Evolutionary conservation across 2,888 invertebrate genomes (phyloP).

Genomic region (Palloptera scutellata): DNA sequence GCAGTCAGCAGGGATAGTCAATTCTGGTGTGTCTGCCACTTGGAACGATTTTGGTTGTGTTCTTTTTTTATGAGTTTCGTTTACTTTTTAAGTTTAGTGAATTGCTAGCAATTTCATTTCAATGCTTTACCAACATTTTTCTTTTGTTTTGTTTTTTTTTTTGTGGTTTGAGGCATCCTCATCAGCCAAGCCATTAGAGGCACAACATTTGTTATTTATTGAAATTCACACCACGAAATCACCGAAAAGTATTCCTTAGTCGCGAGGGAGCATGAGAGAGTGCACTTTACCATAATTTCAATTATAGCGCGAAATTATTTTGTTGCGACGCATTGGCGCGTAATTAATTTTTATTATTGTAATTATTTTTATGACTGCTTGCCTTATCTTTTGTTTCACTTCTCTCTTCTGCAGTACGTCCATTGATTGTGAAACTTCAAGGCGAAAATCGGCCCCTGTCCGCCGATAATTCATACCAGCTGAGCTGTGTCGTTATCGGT

Average conservation of each 20-base stretch:
- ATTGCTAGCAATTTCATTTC: too few species aligned
- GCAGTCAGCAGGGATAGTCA: too few species aligned
- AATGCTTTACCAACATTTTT: too few species aligned
- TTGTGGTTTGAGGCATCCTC: too few species aligned
- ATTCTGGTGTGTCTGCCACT: too few species aligned
- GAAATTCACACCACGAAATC: too few species aligned
- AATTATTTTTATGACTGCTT: slow-evolving; percentile 28
- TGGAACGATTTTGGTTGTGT: too few species aligned
- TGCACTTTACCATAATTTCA: slow-evolving; percentile 12
- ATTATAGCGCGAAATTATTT: slow-evolving; percentile 33
- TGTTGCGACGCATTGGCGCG: slow-evolving; percentile 31
- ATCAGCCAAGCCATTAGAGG: too few species aligned
- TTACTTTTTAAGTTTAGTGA: too few species aligned
- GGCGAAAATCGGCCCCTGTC: slow-evolving; percentile 77
- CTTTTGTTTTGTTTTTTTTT: too few species aligned
- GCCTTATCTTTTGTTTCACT: slow-evolving; percentile 3
- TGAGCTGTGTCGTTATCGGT: slow-evolving; percentile 78
- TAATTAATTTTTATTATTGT: slow-evolving; percentile 34
- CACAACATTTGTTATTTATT: too few species aligned
- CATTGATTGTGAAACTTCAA: slow-evolving; percentile 74
- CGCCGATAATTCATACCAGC: slow-evolving; percentile 75
- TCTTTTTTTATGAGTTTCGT: too few species aligned
- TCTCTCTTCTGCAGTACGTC: slow-evolving; percentile 70
- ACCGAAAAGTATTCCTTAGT: background rate
- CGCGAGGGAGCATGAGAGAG: background rate